phyloP scores from a whole-genome alignment of 2,888 invertebrate species.

The Eupithecia dodoneata region DNA sequence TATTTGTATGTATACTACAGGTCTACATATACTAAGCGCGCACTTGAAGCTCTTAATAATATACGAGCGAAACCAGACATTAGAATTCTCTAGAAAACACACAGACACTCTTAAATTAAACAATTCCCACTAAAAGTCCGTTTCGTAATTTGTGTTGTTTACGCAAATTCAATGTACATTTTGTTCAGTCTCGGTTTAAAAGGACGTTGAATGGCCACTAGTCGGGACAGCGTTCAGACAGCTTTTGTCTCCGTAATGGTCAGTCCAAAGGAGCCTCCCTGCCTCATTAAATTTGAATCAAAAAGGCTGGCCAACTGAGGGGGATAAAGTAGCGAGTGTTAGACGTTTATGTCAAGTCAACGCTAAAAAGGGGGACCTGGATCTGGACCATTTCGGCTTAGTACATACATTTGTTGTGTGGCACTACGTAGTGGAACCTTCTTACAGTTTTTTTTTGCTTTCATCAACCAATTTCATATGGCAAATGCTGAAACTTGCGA shows the following conservation, averaged over 20 bases:
- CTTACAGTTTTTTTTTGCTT: neutral
- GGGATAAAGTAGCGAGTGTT: slow-evolving; percentile 21
- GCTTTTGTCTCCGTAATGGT: slow-evolving; percentile 74
- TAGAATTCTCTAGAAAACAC: neutral
- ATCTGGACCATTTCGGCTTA: no score
- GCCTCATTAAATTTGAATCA: slow-evolving; percentile 78
- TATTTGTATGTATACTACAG: neutral
- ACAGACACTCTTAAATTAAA: slow-evolving; percentile 37
- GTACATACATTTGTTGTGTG: no score
- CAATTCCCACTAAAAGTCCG: slow-evolving; percentile 2
- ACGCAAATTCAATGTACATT: slow-evolving; percentile 30
- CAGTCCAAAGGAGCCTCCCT: slow-evolving; percentile 67
- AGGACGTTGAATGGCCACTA: slow-evolving; percentile 28
- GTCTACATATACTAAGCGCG: neutral
- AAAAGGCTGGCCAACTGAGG: slow-evolving; percentile 51
- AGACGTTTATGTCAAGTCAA: neutral
- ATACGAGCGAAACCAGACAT: neutral
- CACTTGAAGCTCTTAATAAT: neutral
- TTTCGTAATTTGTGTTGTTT: slow-evolving; percentile 40
- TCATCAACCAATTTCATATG: neutral
- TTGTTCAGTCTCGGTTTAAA: slow-evolving; percentile 31
- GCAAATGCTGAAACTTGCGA: no score
- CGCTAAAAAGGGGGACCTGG: neutral
- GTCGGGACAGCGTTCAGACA: slow-evolving; percentile 64
- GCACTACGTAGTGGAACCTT: neutral